These are phyloP conservation scores for Cephus sareptanus DNA, from an alignment of 2,888 invertebrate genomes.

Conservation along the genomic window DNA sequence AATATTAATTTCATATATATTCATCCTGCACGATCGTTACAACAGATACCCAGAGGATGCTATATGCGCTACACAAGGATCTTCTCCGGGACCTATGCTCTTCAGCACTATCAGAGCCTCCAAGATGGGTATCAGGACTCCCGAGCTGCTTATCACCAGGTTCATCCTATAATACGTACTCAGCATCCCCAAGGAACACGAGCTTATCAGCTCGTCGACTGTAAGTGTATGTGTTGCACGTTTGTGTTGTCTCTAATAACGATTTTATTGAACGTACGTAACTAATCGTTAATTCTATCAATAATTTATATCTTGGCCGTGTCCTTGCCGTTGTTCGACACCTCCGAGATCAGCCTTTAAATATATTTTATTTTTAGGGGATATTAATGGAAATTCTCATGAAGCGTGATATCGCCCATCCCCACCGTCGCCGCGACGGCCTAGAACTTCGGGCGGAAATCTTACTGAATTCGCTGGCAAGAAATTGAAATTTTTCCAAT, in stretches of 20 bases:
- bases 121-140: conserved; percentile 44
- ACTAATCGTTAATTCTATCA: background rate
- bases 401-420: background rate
- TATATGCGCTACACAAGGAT: conserved; percentile 58
- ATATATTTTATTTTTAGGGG: background rate
- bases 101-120: conserved; percentile 45
- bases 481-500: background rate
- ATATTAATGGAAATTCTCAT: background rate
- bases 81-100: conserved; percentile 56
- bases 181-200: conserved; percentile 27
- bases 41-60: conserved; percentile 57
- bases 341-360: background rate
- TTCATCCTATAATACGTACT: conserved; percentile 50
- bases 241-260: conserved; percentile 18
- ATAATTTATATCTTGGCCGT: background rate
- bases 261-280: background rate
- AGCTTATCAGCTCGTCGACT: conserved; percentile 43
- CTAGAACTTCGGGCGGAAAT: background rate
- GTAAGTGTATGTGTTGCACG: conserved; percentile 51
- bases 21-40: background rate
- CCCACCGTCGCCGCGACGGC: background rate
- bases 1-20: background rate
- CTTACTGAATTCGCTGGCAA: background rate
- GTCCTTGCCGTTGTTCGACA: background rate
- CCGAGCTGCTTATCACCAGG: conserved; percentile 51